A percentile compares a stretch with the other conserved stretches of the same genome.
Conservation (phyloP, 1,140 invertebrate species). For the Pseudomyrmex sp. region DNA sequence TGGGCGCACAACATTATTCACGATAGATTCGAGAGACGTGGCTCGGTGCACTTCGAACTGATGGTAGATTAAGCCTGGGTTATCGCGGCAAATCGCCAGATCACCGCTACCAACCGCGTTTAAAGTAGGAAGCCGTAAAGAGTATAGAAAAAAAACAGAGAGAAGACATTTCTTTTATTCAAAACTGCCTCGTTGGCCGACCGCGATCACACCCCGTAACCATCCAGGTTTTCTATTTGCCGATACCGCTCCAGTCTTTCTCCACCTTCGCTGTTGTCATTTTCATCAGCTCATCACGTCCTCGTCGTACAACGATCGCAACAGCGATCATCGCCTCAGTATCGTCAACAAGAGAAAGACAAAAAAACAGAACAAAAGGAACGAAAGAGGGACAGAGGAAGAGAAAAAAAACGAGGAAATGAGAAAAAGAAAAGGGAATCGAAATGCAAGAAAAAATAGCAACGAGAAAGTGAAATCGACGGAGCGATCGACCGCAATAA, state of each 20-base stretch:
- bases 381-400: not conserved
- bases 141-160: slow-evolving; percentile 61
- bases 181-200: slow-evolving; percentile 68
- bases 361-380: not conserved
- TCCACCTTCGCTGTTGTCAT: slow-evolving; percentile 42
- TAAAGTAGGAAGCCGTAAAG: slow-evolving; percentile 56
- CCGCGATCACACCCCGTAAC: slow-evolving; percentile 68
- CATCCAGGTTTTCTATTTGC: slow-evolving; percentile 67
- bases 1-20: slow-evolving; percentile 97
- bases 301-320: slow-evolving; percentile 39
- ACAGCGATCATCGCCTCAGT: slow-evolving; percentile 20
- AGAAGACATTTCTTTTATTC: slow-evolving; percentile 69
- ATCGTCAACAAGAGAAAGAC: slow-evolving; percentile 7
- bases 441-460: slow-evolving; percentile 5
- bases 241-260: slow-evolving; percentile 66
- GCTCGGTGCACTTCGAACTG: slow-evolving; percentile 97
- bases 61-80: slow-evolving; percentile 92
- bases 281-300: slow-evolving; percentile 46
- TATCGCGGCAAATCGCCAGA: slow-evolving; percentile 68
- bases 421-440: not conserved
- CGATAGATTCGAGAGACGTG: slow-evolving; percentile 94
- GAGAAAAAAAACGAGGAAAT: not conserved
- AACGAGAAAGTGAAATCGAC: slow-evolving; percentile 34
- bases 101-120: slow-evolving; percentile 73
- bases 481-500: slow-evolving; percentile 18